phyloP scores from a whole-genome alignment of 2,888 invertebrate species.

The Drosophila suboccidentalis region DNA sequence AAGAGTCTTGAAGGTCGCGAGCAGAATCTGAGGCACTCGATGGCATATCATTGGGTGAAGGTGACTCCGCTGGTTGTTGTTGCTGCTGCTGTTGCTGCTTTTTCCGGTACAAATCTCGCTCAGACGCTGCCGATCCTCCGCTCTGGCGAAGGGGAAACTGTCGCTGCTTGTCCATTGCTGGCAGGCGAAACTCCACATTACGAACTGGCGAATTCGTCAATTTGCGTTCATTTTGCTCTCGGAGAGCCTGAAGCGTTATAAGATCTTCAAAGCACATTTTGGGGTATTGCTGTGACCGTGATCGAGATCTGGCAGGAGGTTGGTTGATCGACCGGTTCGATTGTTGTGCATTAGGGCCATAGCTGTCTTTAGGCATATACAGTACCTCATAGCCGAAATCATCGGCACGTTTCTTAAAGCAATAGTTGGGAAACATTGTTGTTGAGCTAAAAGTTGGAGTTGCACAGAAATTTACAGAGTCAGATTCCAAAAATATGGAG shows the following conservation, averaged over 20 bases:
- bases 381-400: conserved; percentile 52
- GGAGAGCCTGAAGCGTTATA: neutral
- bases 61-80: neutral
- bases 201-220: conserved; percentile 7
- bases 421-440: conserved; percentile 69
- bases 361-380: conserved; percentile 25
- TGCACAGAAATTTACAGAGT: conserved; percentile 25
- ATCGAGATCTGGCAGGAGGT: neutral
- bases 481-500: conserved; percentile 13
- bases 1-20: conserved; percentile 68
- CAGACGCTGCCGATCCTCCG: neutral
- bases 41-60: neutral
- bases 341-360: neutral
- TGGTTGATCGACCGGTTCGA: neutral
- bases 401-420: conserved; percentile 55
- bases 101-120: conserved; percentile 1
- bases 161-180: conserved; percentile 7
- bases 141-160: neutral
- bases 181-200: conserved; percentile 42
- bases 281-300: neutral
- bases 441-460: conserved; percentile 2
- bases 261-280: conserved; percentile 16
- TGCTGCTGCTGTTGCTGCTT: conserved; percentile 1
- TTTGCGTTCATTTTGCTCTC: conserved; percentile 23
- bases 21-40: conserved; percentile 10